phyloP scores from a whole-genome alignment of 2,113 vertebrate species.

The Mixornis gularis region DNA sequence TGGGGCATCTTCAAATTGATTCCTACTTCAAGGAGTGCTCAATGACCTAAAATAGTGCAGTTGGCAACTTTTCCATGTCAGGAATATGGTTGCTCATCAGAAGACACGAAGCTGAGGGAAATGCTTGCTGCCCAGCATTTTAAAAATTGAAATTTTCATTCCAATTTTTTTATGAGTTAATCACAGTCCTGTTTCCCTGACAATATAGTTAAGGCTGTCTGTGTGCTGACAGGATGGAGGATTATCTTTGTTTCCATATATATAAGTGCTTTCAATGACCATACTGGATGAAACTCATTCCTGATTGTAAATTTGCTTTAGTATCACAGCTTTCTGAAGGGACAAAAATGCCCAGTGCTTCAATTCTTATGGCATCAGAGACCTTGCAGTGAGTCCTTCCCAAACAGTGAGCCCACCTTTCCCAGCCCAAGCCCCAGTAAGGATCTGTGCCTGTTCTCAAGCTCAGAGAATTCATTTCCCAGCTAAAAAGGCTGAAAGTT shows the following conservation, averaged over 20 bases:
- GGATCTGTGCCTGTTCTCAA: too few relatives aligned
- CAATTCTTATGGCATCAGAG: not conserved
- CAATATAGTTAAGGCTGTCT: not conserved
- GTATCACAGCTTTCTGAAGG: not conserved
- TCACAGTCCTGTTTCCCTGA: not conserved
- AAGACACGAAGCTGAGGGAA: not conserved
- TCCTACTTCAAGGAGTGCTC: not conserved
- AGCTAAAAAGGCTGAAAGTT: not conserved
- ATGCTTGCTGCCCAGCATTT: not conserved
- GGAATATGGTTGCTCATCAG: not conserved
- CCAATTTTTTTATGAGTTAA: not conserved
- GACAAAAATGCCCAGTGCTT: accelerated
- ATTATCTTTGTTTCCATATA: not conserved
- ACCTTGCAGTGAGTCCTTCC: not conserved
- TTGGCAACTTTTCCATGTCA: not conserved
- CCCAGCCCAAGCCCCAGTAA: not conserved
- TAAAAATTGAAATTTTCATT: not conserved
- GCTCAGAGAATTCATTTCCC: not conserved
- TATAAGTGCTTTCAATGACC: not conserved
- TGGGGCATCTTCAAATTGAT: not conserved
- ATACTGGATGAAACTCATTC: not conserved
- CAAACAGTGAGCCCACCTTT: too few relatives aligned
- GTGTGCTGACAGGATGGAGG: not conserved
- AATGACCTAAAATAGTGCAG: not conserved
- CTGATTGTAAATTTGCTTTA: not conserved